phyloP scores from a whole-genome alignment of 2,888 invertebrate genomes.

The Hemaris fuciformis region DNA sequence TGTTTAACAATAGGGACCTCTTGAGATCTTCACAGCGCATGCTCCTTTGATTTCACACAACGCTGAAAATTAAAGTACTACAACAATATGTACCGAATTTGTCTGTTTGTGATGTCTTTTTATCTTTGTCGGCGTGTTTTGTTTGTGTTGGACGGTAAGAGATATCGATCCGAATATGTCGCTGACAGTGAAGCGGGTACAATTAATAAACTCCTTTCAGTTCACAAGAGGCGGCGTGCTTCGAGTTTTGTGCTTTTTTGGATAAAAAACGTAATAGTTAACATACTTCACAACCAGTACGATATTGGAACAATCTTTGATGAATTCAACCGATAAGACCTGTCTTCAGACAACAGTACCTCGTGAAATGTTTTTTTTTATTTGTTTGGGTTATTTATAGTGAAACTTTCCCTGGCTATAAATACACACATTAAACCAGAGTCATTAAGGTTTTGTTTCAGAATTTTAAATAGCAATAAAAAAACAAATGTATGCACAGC shows the following conservation, averaged over 20 bases:
- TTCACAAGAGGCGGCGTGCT: conserved; percentile 58
- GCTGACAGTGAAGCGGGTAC: conserved; percentile 80
- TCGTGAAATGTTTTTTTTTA: background rate
- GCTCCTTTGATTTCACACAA: conserved; percentile 78
- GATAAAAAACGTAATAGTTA: background rate
- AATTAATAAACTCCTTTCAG: conserved; percentile 75
- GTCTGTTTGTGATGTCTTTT: conserved; percentile 62
- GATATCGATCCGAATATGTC: conserved; percentile 71
- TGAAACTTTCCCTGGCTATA: background rate
- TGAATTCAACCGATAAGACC: background rate
- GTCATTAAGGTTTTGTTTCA: conserved; percentile 5
- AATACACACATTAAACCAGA: background rate
- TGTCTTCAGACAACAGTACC: background rate
- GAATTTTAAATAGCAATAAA: conserved; percentile 11
- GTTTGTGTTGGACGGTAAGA: conserved; percentile 49
- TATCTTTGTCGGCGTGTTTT: conserved; percentile 68
- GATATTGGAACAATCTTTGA: background rate
- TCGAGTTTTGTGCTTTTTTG: conserved; percentile 18
- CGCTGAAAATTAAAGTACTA: conserved; percentile 75
- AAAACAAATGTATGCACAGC: background rate
- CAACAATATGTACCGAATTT: conserved; percentile 68
- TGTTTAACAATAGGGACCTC: conserved; percentile 59
- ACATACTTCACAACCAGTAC: background rate
- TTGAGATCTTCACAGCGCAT: conserved; percentile 64
- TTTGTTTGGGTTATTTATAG: background rate